phyloP scores from a whole-genome alignment of 2,113 vertebrate genomes.

The Chionomys nivalis region DNA sequence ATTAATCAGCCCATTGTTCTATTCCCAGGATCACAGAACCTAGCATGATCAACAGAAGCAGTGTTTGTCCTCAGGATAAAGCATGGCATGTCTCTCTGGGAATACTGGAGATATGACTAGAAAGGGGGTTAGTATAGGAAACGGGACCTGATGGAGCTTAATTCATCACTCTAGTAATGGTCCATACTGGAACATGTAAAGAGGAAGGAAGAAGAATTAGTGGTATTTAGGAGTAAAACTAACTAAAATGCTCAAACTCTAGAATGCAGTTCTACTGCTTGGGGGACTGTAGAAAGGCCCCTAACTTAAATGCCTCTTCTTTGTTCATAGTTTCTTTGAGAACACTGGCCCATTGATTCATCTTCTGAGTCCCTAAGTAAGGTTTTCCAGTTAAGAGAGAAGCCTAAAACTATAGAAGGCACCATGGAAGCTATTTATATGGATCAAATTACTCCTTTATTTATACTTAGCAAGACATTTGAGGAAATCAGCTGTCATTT shows the following conservation, averaged over 20 bases:
- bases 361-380: neutral
- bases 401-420: neutral
- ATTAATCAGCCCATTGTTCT: neutral
- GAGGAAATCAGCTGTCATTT: neutral
- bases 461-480: conserved; percentile 19
- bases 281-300: neutral
- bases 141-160: neutral
- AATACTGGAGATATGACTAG: neutral
- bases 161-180: neutral
- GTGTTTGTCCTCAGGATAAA: neutral
- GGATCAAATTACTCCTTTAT: conserved; percentile 8
- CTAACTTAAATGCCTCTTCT: neutral
- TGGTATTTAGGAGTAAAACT: neutral
- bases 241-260: neutral
- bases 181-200: neutral
- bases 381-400: neutral
- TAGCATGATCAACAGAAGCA: neutral
- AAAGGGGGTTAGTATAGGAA: neutral
- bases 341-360: neutral
- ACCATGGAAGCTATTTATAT: neutral
- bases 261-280: neutral
- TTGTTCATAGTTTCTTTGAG: neutral
- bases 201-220: neutral
- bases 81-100: neutral
- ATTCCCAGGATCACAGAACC: neutral